Evolutionary conservation across 2,113 vertebrate genomes (phyloP), one percentile per base, ranked within the genome.

Genomic region (Megaleporinus macrocephalus): DNA sequence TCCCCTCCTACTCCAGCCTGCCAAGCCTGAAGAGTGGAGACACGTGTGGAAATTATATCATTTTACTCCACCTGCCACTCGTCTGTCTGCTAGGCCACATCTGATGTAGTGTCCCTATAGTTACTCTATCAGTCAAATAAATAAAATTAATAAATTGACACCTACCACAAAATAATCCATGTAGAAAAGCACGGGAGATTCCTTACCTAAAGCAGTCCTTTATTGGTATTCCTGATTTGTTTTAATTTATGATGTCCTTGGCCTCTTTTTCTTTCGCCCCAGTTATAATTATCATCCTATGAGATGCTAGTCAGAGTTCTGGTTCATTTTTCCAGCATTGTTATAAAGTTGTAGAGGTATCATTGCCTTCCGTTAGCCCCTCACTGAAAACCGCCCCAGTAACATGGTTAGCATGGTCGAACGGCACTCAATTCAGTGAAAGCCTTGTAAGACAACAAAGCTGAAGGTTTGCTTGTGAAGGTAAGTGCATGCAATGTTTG

Each of bases 61-160:
- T 75, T 75, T 81, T 41, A 55, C 79, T 74, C 79, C 72, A 76
- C 62, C 62, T 62, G 62, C 72, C 72, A 76, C 80, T 81, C 72
- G n/a, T 22, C 59, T 26, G 61, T 77, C 73, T 53, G 22, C 20
- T 22, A 74, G 51, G 61, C 59, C 41, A 66, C 44, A n/a, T 65
- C 29, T 70, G 30, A 22, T 59, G 66, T 61, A 79, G 29, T 26
- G 24, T 27, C 65, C 24, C 11, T 44, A 10, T 79, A 59, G 24
- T 9, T 44, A 7, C 10, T 24, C 66, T 29, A 4, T 5, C 65
- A 68, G 22, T 69, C 33, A n/a, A n/a, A n/a, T n/a, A n/a, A n/a
- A n/a, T n/a, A n/a, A n/a, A n/a, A n/a, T n/a, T 30, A 24, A 51
- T 16, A 36, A 26, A 18, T 63, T 49, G 44, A 55, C 76, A 5